Base-by-base conservation (phyloP, 1,140 invertebrate species). In the Tetramorium simillimum region DNA sequence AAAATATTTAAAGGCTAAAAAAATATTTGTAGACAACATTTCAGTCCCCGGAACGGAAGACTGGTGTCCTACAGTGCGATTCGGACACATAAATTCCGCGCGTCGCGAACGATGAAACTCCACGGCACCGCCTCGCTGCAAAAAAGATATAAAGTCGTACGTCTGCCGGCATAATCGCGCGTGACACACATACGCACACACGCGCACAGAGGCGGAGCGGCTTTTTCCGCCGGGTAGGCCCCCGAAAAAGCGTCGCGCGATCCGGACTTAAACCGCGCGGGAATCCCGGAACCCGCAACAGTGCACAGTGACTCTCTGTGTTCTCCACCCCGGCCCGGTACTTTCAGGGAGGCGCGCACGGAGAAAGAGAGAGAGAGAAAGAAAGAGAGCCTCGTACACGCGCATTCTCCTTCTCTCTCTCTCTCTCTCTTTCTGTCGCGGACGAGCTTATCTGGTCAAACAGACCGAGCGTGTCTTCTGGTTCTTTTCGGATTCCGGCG, bases 391-490 rank as follows among this genome's bases (percentile, higher is more conserved):
- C 18, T 40, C 62, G 9, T 7, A 63, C 28, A 37, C 28, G 9
- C 24, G 16, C 3, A 18, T 24, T 58, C 56, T n/a, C 28, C 28
- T 0, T 28, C n/a, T 62, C 75, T 56, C 72, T 53, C 49, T 53
- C 49, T 51, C 33, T 33, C n/a, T 16, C 33, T 21, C 72, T 56
- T 21, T 18, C 72, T 24, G 53, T 16, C 51, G 16, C 60, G 16
- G 18, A 72, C 69, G 24, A 84, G 69, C 51, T 84, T 84, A 84
- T 70, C 78, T 43, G 46, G 51, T 62, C 69, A 73, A 84, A 84
- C 53, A 84, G 80, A 73, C 67, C 80, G 28, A 84, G 43, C 80
- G 69, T 84, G 80, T 84, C 80, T 84, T 84, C 80, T 84, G 40
- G 69, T 60, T 84, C 69, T 84, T 53, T 33, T 60, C 51, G 73